Evolutionary conservation across 2,113 vertebrate species (phyloP), one percentile per base, ranked within the genome.

Genomic region (Melanerpes formicivorus): DNA sequence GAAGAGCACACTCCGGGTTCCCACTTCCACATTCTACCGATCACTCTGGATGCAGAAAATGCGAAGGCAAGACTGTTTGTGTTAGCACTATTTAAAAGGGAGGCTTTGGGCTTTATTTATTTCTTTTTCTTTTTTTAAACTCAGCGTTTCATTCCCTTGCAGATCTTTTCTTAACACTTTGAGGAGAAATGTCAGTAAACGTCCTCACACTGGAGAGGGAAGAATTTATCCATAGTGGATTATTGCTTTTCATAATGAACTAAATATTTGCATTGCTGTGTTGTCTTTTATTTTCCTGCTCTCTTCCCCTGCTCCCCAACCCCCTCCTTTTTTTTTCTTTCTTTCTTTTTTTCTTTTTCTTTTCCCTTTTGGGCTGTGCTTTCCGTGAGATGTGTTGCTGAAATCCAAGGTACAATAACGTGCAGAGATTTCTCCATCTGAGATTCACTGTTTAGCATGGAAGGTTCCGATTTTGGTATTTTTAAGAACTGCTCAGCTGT

Each of bases 401-500:
- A 79, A 92, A 94, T 90, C 88, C 80, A 80, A 94, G 93, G 93
- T 96, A 91, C 89, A 94, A 91, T 90, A 94, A 93, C 72, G 6
- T 42, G 87, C 93, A 85, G 93, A 96, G 88, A 93, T 97, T 97
- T 97, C 96, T 97, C 95, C 86, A 50, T 96, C 95, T 97, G 94
- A 95, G 96, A 97, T 96, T 97, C 96, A 96, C 97, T 98, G 97
- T 97, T 98, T 97, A 98, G 96, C 90, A 75, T 94, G 96, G 97
- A 98, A 97, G 96, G 97, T 98, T 98, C 98, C 93, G 97, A 98
- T 97, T 98, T 98, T 97, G 97, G 96, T 98, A 96, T 98, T 98
- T 98, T 98, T 98, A 98, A 98, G 97, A 98, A 98, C 97, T 96
- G 95, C 96, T 98, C 97, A 98, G 97, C 97, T 98, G 97, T 98